Evolutionary conservation across 2,797 vertebrate genomes (phyloP), one percentile per base, ranked within the genome.

Genomic region (Typhlichthys subterraneus): DNA sequence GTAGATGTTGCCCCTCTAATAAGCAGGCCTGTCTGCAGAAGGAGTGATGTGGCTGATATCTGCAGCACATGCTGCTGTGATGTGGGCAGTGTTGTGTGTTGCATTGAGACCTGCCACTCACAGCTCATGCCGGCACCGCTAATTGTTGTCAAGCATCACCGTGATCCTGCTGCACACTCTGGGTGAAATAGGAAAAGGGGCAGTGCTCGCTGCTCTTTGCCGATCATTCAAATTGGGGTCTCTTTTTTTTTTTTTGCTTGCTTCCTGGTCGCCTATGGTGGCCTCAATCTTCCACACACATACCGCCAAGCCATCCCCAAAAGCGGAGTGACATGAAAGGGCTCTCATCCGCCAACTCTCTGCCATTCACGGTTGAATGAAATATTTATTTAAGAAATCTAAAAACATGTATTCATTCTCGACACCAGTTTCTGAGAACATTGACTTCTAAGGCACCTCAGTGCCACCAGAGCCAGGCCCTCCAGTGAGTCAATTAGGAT

Each of bases 351-450:
- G 81, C 72, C 70, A 77, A 77, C 84, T 75, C 80, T 77, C 78
- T 82, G 79, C 75, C 86, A 86, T 87, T 91, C 90, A 92, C 91
- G 88, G 89, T 86, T 90, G 83, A 90, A 92, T 92, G 77, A 92
- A 93, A 92, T 93, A 92, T 93, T 92, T 92, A 93, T 92, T 92
- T 89, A 86, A 82, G 78, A 83, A 91, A 91, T 93, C 85, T 90
- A 92, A 91, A 92, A 91, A 93, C 91, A 92, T 90, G 86, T 89
- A 91, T 91, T 93, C 90, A 91, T 91, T 87, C 86, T 87, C 89
- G 76, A 90, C 83, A 82, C 82, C 73, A 80, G 88, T 91, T 87
- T 90, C 85, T 77, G 81, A 83, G 87, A 91, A 86, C 87, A 87
- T 83, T 87, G 87, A 89, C 90, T 92, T 92, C 87, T 90, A 84